Evolutionary conservation across 2,888 invertebrate genomes (phyloP), one percentile per base, ranked within the genome.

Genomic region (Empis livida): DNA sequence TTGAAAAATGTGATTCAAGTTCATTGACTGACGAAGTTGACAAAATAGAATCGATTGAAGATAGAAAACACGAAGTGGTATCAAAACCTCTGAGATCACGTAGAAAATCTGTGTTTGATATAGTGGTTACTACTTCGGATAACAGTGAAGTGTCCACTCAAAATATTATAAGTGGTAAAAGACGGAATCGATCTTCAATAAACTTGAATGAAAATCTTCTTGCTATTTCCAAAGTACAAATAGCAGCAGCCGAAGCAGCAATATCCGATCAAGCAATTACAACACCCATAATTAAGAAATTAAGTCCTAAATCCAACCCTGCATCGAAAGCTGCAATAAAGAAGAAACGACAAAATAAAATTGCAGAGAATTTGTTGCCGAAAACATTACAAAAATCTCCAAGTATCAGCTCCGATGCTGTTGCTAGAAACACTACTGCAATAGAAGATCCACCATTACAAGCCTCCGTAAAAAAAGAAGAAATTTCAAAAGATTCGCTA

Each of bases 131-230:
- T 14, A 44, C 44, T 10, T 43, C 39, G 3, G 67, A 66, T 39
- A 64, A 62, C 27, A 64, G 64, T 11, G 56, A 57, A 13, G 57
- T 67, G 1, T 67, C 67, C 4, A 62, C 63, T 0, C 63, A 67
- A 31, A 67, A 67, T 46, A 67, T 67, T 9, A 58, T 67, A 9
- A 49, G 51, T 1, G 67, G 68, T 2, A 68, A 65, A 44, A 54
- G 66, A 0, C 54, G 61, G 1, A 61, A 63, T 0, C 59, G 64
- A 1, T 49, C 56, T 1, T 53, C 55, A 0, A 49, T 56, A 0
- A 61, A 60, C 6, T 54, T 65, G 5, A 66, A 64, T 45, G 65
- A 65, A 48, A 50, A 44, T 10, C 20, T 43, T 23, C 13, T 23
- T 5, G 16, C 43, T 20, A 16, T 44, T 10, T 47, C 49, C 3